Evolutionary conservation across 2,113 vertebrate genomes (phyloP), one percentile per base, ranked within the genome.

Genomic region (Pogonocichla stellata): DNA sequence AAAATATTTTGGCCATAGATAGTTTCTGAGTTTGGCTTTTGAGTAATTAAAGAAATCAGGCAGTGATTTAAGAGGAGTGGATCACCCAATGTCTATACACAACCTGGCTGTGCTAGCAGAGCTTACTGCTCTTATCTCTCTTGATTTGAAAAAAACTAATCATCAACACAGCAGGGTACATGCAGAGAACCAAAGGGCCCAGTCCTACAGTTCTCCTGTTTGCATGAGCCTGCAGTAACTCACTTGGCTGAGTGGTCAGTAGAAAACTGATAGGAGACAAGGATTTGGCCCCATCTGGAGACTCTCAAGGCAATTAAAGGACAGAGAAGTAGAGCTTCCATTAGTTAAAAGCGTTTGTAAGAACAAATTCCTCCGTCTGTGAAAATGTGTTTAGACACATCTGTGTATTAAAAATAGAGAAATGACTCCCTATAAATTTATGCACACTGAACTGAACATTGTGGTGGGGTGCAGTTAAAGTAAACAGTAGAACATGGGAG

Each of bases 31-130:
- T 80, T 92, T 77, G 74, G 28, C 33, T 86, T 95, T 86, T 33
- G 64, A 93, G 36, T 77, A 86, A 78, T 12, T 83, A 67, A 83
- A 96, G 64, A 78, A 88, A 88, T 70, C 40, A 78, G 34, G 34
- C 67, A 88, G 60, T 86, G 85, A 94, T 92, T 96, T 95, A 94
- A 83, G 82, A 93, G 51, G 58, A 71, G 75, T 31, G 48, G 82
- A 95, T 95, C 82, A 62, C 85, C 48, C 51, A 34, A 57, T 79
- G 36, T 51, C 85, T 78, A 86, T 82, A 77, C 72, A 83, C 4
- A 5, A 62, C 51, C 80, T 67, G 82, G 67, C 79, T 83, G 15
- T 42, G 10, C 48, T 88, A 71, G 64, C 67, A 75, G 78, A 88
- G 53, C 28, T 96, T 83, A 54, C n/a, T 83, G 60, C 42, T 93